phyloP scores from a whole-genome alignment of 2,113 vertebrate species.

The Mugil cephalus region DNA sequence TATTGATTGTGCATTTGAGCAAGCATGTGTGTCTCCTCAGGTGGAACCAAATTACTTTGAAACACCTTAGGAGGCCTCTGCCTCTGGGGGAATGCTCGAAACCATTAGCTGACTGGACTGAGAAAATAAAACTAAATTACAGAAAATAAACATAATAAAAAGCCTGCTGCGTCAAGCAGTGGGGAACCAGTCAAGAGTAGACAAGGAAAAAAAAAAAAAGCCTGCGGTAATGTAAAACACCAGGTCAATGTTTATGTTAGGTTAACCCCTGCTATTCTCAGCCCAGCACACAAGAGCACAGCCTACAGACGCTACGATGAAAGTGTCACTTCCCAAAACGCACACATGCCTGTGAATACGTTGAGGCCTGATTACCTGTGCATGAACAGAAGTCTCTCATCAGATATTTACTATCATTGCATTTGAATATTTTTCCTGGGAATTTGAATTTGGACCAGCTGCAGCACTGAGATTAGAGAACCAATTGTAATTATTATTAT shows the following conservation, averaged over 20 bases:
- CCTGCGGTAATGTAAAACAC: conserved; percentile 48
- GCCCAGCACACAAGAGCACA: conserved; percentile 14
- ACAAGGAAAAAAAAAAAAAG: conserved; percentile 15
- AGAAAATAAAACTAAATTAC: conserved; percentile 73
- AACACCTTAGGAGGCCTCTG: conserved; percentile 52
- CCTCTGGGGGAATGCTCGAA: conserved; percentile 52
- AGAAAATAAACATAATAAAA: conserved; percentile 73
- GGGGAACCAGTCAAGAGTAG: conserved; percentile 44
- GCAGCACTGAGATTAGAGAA: too few relatives aligned
- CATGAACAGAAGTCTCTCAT: too few relatives aligned
- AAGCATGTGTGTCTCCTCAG: conserved; percentile 78
- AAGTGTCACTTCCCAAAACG: conserved; percentile 24
- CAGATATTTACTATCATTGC: too few relatives aligned
- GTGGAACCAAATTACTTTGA: conserved; percentile 80
- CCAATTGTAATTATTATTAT: too few relatives aligned
- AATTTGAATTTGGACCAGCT: too few relatives aligned
- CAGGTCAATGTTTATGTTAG: conserved; percentile 50
- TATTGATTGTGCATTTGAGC: conserved; percentile 82
- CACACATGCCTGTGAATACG: neutral
- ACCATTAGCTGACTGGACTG: conserved; percentile 63
- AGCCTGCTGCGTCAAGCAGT: conserved; percentile 33
- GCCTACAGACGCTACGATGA: conserved; percentile 19
- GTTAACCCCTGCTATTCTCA: conserved; percentile 21
- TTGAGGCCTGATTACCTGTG: neutral
- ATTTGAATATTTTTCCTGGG: too few relatives aligned